Evolutionary conservation across 2,888 invertebrate species (phyloP).

Genomic region (Drosophila infuscata): DNA sequence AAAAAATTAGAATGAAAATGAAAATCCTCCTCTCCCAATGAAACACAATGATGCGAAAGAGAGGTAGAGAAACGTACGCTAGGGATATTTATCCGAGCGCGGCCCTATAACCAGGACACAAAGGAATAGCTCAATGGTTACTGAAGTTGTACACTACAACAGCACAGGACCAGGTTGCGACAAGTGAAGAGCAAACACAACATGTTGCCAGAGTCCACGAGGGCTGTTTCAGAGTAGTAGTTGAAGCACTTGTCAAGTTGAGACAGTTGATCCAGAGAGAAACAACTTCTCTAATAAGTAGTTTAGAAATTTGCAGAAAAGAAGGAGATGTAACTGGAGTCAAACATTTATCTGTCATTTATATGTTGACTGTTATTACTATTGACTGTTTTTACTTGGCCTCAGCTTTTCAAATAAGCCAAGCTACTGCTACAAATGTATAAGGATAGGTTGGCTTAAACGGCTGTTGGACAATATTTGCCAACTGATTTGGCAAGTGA

Average conservation of each 20-base stretch:
- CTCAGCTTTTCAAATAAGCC: background rate
- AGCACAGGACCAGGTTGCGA: constrained; percentile 40
- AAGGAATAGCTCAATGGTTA: constrained; percentile 69
- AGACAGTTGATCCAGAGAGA: background rate
- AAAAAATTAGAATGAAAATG: constrained; percentile 41
- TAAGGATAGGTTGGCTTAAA: background rate
- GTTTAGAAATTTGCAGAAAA: background rate
- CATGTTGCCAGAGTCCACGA: constrained; percentile 23
- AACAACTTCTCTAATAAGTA: constrained; percentile 2
- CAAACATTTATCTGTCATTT: background rate
- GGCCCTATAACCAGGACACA: constrained; percentile 54
- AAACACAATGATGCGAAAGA: constrained; percentile 35
- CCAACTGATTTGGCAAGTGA: background rate
- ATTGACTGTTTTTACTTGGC: background rate
- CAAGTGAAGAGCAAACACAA: constrained; percentile 50
- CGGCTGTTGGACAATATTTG: background rate
- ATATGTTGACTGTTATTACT: background rate
- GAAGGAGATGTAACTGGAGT: background rate
- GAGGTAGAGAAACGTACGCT: constrained; percentile 20
- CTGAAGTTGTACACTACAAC: constrained; percentile 58
- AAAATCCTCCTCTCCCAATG: constrained; percentile 22
- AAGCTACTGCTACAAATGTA: no score
- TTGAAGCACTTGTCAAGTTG: constrained; percentile 19
- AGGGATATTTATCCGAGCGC: constrained; percentile 7
- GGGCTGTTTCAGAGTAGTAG: constrained; percentile 43